A percentile compares a stretch with the other conserved stretches of the same genome.
Evolutionary conservation across 2,797 vertebrate species (phyloP).

Genomic region (Poecilia picta): DNA sequence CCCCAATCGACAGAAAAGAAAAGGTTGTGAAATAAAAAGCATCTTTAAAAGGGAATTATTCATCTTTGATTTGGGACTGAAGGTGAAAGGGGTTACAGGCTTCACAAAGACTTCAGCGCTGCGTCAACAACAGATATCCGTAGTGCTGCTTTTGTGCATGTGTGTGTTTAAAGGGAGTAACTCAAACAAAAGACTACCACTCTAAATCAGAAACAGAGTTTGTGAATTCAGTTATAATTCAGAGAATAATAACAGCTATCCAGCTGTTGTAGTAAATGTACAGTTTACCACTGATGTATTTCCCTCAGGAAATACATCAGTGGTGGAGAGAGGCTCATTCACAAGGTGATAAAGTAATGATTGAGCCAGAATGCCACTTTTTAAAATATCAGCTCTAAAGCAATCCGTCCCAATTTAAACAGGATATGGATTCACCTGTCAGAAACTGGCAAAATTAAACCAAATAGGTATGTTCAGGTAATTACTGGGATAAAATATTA

Average conservation of each 20-base stretch:
- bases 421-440: background rate
- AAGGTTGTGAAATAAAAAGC: background rate
- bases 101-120: slow-evolving; percentile 20
- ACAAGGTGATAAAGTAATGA: background rate
- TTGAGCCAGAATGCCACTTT: background rate
- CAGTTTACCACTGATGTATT: no score
- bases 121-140: slow-evolving; percentile 36
- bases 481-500: background rate
- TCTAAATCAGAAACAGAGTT: background rate
- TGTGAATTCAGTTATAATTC: no score
- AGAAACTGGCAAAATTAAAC: background rate
- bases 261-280: no score
- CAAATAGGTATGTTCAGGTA: background rate
- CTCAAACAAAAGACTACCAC: background rate
- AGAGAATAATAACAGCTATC: background rate
- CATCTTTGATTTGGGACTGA: slow-evolving; percentile 22
- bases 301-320: background rate
- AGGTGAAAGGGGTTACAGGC: background rate
- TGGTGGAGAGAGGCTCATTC: background rate
- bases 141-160: background rate
- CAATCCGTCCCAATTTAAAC: background rate
- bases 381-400: background rate
- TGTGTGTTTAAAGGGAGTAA: background rate
- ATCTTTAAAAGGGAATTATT: slow-evolving; percentile 29
- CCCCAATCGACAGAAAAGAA: background rate